Evolutionary conservation across 2,888 invertebrate genomes (phyloP).

Genomic region (Balanococcus diminutus): DNA sequence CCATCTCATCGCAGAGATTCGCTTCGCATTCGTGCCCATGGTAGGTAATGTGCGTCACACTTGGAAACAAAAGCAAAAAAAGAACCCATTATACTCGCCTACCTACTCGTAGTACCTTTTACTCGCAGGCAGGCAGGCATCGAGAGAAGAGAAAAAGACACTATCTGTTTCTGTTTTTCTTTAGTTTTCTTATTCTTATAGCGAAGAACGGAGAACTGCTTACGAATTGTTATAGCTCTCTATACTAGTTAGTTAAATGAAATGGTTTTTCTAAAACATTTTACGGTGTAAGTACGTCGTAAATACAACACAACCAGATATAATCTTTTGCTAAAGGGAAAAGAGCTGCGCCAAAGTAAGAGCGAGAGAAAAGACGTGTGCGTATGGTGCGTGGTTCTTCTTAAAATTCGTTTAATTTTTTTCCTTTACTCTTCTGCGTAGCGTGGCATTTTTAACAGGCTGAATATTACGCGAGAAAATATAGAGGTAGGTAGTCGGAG

Average conservation of each 20-base stretch:
- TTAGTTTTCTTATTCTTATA: not conserved
- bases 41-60: not conserved
- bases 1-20: no score
- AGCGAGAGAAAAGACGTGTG: not conserved
- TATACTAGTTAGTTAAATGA: not conserved
- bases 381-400: not conserved
- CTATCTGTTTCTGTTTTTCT: not conserved
- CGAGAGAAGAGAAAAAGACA: not conserved
- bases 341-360: not conserved
- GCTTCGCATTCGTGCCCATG: no score
- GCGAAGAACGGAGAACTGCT: not conserved
- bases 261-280: not conserved
- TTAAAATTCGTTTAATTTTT: constrained; percentile 4
- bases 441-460: not conserved
- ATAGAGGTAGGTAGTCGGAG: not conserved
- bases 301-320: constrained; percentile 5
- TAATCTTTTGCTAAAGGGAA: not conserved
- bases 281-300: constrained; percentile 5
- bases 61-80: not conserved
- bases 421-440: not conserved
- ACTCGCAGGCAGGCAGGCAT: not conserved
- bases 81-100: not conserved
- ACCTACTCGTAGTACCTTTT: not conserved
- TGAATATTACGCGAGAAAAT: not conserved
- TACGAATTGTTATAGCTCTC: not conserved